A percentile compares a stretch with the other conserved stretches of the same genome.
Evolutionary conservation across 2,888 invertebrate genomes (phyloP).

Genomic region (Phengaris arion): DNA sequence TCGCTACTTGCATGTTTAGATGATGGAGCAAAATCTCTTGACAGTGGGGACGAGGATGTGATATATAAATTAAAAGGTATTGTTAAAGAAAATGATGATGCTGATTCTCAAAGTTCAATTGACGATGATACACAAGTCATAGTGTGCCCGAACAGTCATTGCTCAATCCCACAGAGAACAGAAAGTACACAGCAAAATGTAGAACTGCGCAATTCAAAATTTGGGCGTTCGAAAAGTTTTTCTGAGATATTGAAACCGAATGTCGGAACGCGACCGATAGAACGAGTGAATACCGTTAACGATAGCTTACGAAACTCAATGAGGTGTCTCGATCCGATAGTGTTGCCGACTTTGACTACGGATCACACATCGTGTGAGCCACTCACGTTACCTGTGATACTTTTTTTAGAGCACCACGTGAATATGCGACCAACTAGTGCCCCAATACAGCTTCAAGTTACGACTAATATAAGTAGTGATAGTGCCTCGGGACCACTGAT

Average conservation of each 20-base stretch:
- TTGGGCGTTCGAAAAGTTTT: conserved; percentile 69
- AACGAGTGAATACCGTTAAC: conserved; percentile 57
- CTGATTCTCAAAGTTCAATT: conserved; percentile 56
- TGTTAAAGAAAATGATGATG: conserved; percentile 48
- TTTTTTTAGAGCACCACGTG: conserved; percentile 70
- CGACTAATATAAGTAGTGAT: conserved; percentile 68
- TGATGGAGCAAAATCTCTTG: conserved; percentile 58
- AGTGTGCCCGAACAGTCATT: conserved; percentile 48
- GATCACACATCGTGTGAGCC: conserved; percentile 60
- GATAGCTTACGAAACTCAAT: conserved; percentile 68
- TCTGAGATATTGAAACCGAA: conserved; percentile 59
- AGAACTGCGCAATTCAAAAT: conserved; percentile 46
- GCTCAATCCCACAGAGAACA: conserved; percentile 51
- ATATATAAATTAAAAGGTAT: conserved; percentile 71
- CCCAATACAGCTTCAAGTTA: conserved; percentile 72
- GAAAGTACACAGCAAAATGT: conserved; percentile 48
- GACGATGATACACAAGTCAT: conserved; percentile 69
- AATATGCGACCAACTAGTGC: conserved; percentile 72
- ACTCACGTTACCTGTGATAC: conserved; percentile 69
- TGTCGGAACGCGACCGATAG: conserved; percentile 51
- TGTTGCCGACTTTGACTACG: conserved; percentile 62
- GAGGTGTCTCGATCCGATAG: conserved; percentile 70
- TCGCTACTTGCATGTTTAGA: conserved; percentile 71
- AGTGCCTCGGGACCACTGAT: conserved; percentile 68
- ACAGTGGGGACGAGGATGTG: conserved; percentile 72